Evolutionary conservation across 2,888 invertebrate genomes (phyloP).

Genomic region (Elysia crispata): DNA sequence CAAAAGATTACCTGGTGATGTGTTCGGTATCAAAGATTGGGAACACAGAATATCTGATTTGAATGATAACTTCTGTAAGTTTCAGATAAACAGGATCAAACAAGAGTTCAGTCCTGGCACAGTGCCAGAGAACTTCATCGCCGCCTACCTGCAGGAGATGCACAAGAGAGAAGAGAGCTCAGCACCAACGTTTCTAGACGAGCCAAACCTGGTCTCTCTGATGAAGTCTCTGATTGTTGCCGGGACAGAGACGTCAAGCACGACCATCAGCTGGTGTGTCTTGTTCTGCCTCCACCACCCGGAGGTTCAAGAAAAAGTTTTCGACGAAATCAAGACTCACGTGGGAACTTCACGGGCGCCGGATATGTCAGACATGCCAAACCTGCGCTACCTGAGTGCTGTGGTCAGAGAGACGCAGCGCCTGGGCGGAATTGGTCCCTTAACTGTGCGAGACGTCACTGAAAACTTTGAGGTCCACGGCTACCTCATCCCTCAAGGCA

Average conservation of each 20-base stretch:
- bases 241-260: not conserved
- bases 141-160: not conserved
- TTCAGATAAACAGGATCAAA: not conserved
- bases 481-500: conserved; percentile 18
- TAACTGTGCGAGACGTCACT: not conserved
- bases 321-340: conserved; percentile 32
- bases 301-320: conserved; percentile 12
- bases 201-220: not conserved
- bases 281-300: conserved; percentile 20
- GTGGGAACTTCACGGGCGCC: conserved; percentile 40
- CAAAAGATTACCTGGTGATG: conserved; percentile 14
- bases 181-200: not conserved
- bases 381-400: conserved; percentile 41
- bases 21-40: conserved; percentile 12
- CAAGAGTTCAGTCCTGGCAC: not conserved
- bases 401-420: conserved; percentile 39
- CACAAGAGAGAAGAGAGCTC: not conserved
- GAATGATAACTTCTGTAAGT: not conserved
- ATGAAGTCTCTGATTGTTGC: not conserved
- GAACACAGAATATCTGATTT: not conserved
- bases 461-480: not conserved
- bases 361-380: conserved; percentile 20
- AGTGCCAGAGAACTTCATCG: conserved; percentile 9
- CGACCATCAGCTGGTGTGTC: conserved; percentile 19
- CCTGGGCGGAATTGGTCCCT: conserved; percentile 37